Conservation (phyloP, 2,113 vertebrate genomes). For the Pterocles gutturalis region DNA sequence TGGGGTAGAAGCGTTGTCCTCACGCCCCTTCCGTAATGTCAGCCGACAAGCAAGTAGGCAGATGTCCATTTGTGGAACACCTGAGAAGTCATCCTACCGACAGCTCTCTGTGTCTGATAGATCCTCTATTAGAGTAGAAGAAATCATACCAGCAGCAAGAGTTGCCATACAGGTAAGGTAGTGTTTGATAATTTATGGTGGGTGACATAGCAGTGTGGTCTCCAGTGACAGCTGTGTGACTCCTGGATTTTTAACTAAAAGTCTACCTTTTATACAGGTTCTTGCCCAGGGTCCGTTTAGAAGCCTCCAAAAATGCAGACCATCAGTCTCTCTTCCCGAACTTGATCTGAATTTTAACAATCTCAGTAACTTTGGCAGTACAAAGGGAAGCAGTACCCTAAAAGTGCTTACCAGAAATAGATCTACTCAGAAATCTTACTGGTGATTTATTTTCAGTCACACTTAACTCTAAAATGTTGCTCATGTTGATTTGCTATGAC, state of each 20-base stretch:
- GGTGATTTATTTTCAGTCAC: neutral
- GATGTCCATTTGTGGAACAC: conserved; percentile 94
- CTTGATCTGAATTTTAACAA: neutral
- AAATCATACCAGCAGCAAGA: conserved; percentile 96
- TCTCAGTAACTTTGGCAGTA: neutral
- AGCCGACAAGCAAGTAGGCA: conserved; percentile 88
- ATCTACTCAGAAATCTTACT: neutral
- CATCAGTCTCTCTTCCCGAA: rapidly evolving
- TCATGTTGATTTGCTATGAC: neutral
- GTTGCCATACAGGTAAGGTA: conserved; percentile 93
- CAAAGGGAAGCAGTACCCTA: neutral
- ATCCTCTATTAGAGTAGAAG: conserved; percentile 96
- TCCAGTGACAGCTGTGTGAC: neutral
- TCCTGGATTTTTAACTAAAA: neutral
- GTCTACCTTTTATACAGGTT: neutral
- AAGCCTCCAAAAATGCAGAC: neutral
- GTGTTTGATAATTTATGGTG: neutral
- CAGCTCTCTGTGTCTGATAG: conserved; percentile 96
- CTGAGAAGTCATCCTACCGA: conserved; percentile 94
- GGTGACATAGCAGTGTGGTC: rapidly evolving
- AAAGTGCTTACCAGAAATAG: neutral
- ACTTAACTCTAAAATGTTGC: neutral
- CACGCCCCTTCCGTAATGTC: conserved; percentile 93
- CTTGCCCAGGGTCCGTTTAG: neutral
- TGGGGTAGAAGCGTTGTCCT: conserved; percentile 91